phyloP scores from a whole-genome alignment of 1,140 invertebrate genomes.

The Scaptomyza graminum region DNA sequence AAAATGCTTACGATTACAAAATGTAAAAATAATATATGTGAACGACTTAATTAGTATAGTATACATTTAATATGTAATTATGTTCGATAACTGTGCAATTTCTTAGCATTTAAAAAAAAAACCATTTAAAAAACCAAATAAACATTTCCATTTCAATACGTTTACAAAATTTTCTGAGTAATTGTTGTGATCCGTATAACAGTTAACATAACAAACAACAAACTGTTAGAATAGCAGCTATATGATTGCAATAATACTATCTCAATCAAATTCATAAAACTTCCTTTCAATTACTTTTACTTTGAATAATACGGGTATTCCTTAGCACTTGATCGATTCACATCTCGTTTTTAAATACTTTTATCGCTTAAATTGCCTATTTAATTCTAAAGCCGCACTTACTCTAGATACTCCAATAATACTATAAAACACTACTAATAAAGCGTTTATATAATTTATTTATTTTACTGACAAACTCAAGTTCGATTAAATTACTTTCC shows the following conservation, averaged over 20 bases:
- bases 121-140: neutral
- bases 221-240: constrained; percentile 30
- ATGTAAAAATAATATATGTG: neutral
- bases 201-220: neutral
- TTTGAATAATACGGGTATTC: neutral
- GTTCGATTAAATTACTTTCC: neutral
- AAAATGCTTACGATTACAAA: neutral
- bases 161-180: neutral
- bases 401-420: neutral
- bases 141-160: neutral
- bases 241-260: constrained; percentile 16
- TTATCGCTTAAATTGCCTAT: neutral
- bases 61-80: neutral
- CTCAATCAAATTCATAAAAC: too few species aligned
- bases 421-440: neutral
- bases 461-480: neutral
- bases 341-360: neutral
- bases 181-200: too few species aligned
- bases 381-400: neutral
- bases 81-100: neutral
- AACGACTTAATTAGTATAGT: neutral
- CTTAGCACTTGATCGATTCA: neutral
- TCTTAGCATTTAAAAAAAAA: neutral
- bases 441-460: constrained; percentile 12
- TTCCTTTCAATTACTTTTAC: too few species aligned